These are phyloP conservation scores for Sialis lutaria DNA, from an alignment of 2,888 invertebrate genomes.

Conservation along the genomic window DNA sequence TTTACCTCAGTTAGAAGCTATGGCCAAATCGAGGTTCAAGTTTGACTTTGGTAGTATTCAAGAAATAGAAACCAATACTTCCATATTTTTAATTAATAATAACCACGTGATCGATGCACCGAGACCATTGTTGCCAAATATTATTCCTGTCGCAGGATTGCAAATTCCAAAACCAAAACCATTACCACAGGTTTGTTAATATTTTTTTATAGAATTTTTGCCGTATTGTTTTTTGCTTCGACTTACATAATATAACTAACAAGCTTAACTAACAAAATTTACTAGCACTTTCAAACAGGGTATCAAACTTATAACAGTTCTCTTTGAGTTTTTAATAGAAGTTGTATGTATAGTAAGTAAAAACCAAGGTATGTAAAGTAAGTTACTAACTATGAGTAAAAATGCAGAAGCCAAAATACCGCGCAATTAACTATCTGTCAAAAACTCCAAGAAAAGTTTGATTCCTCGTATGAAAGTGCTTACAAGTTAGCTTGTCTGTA, in stretches of 20 bases:
- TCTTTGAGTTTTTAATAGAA: too few species aligned
- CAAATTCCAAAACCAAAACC: slow-evolving; percentile 15
- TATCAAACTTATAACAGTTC: too few species aligned
- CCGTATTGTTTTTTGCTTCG: background rate
- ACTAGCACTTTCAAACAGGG: too few species aligned
- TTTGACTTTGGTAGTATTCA: slow-evolving; percentile 1
- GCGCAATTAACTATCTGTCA: too few species aligned
- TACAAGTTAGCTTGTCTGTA: too few species aligned
- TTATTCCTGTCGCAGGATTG: slow-evolving; percentile 21
- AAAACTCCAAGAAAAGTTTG: too few species aligned
- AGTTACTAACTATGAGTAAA: background rate
- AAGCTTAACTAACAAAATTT: too few species aligned
- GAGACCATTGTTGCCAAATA: slow-evolving; percentile 19
- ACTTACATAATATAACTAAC: background rate
- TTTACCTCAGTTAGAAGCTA: slow-evolving; percentile 3
- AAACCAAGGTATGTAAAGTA: background rate
- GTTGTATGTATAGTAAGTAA: background rate
- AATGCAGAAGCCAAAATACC: too few species aligned
- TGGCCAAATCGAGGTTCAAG: slow-evolving; percentile 7
- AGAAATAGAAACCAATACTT: slow-evolving; percentile 13
- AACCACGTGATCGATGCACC: slow-evolving; percentile 17
- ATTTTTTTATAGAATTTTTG: background rate
- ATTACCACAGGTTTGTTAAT: slow-evolving; percentile 15
- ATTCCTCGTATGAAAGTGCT: too few species aligned
- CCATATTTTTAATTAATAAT: slow-evolving; percentile 17